Percentiles rank a stretch among this genome's conserved stretches.
These are phyloP conservation scores for Bombus pascuorum DNA, from an alignment of 1,140 invertebrate genomes.

Conservation along the genomic window DNA sequence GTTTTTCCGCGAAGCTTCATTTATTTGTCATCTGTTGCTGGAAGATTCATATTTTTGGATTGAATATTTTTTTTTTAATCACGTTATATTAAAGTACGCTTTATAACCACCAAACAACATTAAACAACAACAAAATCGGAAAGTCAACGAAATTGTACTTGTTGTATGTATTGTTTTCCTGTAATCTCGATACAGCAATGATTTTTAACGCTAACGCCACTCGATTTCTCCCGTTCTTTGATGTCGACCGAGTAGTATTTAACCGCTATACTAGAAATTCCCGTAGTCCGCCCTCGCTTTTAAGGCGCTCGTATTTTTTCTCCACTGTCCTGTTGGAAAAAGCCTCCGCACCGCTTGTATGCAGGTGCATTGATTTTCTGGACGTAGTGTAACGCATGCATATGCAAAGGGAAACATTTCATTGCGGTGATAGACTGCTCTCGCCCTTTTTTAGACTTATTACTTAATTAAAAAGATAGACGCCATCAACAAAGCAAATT, in stretches of 20 bases:
- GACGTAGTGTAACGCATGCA: conserved; percentile 48
- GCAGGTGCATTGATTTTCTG: conserved; percentile 52
- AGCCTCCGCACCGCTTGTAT: background rate
- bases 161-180: background rate
- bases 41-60: too few species aligned
- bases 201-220: background rate
- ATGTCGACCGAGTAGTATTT: background rate
- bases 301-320: conserved; percentile 21
- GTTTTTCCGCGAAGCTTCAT: too few species aligned
- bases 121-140: background rate
- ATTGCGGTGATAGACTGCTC: conserved; percentile 16
- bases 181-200: background rate
- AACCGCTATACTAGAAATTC: background rate
- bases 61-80: too few species aligned
- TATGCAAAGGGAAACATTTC: conserved; percentile 60
- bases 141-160: background rate
- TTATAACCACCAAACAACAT: background rate
- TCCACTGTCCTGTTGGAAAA: conserved; percentile 37
- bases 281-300: background rate
- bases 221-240: background rate
- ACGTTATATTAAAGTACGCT: background rate
- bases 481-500: background rate
- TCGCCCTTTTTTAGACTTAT: background rate
- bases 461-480: background rate
- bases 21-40: too few species aligned